Evolutionary conservation across 2,113 vertebrate species (phyloP), one percentile per base, ranked within the genome.

Genomic region (Thryonomys swinderianus): DNA sequence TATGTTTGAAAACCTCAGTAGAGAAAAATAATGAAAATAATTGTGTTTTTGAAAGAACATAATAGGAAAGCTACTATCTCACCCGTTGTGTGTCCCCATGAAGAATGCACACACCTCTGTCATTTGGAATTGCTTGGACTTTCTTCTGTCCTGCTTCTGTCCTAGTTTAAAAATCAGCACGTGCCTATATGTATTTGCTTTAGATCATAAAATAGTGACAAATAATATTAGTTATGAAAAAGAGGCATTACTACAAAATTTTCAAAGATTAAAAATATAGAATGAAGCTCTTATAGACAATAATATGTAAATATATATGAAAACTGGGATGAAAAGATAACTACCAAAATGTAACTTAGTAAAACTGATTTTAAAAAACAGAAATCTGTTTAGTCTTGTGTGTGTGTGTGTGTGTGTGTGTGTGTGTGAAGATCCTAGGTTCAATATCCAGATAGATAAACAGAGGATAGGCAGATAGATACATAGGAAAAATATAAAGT

Each of bases 41-140:
- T 51, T 61, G 23, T 74, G 57, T 64, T 30, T 94, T 73, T 93
- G 30, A 91, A 93, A 91, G 32, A 32, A 90, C 23, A 89, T 90
- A 85, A 13, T 37, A n/a, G 42, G 5, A 92, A 95, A 69, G 42
- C 2, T 57, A 57, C 55, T 57, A 17, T 57, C 55, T 57, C 55
- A 57, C 17, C n/a, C n/a, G n/a, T n/a, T n/a, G n/a, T 57, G 55
- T 18, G 55, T 20, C 55, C 55, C 55, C 55, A 20, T 16, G 55
- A 4, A 57, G 53, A 11, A 55, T 55, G 16, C 53, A 16, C 53
- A 12, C 55, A 57, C 17, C 55, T 18, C 55, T 18, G 17, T 57
- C 55, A 57, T 57, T 57, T 57, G 55, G 55, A 57, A 57, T 20
- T 57, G 17, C 14, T 18, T 57, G 55, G 55, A 18, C 20, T 57